Conservation (phyloP, 2,888 invertebrate genomes). For the Ectropis crepuscularia region DNA sequence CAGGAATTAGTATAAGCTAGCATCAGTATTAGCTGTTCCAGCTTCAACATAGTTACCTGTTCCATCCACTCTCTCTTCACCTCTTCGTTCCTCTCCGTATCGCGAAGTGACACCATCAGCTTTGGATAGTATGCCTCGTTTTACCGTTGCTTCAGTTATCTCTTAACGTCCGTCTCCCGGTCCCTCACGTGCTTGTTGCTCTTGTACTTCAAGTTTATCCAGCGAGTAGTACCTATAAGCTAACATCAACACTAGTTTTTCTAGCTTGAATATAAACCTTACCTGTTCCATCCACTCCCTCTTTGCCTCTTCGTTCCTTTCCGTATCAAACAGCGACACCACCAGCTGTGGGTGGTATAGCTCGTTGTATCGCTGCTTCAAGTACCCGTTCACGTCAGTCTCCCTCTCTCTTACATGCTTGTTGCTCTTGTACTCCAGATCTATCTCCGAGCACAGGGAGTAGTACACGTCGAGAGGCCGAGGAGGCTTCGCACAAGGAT, state of each 20-base stretch:
- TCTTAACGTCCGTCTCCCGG: slow-evolving; percentile 70
- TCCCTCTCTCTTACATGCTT: slow-evolving; percentile 80
- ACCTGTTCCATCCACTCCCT: slow-evolving; percentile 81
- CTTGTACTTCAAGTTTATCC: slow-evolving; percentile 86
- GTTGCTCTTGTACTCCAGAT: slow-evolving; percentile 84
- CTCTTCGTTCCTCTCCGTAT: too few species aligned
- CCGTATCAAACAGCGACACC: slow-evolving; percentile 82
- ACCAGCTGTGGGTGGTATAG: slow-evolving; percentile 72
- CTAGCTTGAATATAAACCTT: slow-evolving; percentile 13
- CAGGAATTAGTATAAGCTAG: too few species aligned
- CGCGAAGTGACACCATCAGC: too few species aligned
- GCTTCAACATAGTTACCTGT: too few species aligned
- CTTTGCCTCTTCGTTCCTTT: slow-evolving; percentile 80
- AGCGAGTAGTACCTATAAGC: slow-evolving; percentile 83
- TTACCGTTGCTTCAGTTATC: slow-evolving; percentile 59
- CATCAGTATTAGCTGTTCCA: too few species aligned
- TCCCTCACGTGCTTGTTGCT: slow-evolving; percentile 82
- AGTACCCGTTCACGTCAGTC: slow-evolving; percentile 71
- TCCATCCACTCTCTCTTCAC: too few species aligned
- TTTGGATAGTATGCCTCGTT: too few species aligned
- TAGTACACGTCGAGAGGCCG: slow-evolving; percentile 87
- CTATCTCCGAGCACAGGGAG: slow-evolving; percentile 86
- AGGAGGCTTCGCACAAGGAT: slow-evolving; percentile 84
- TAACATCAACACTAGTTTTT: too few species aligned
- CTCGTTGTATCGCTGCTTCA: slow-evolving; percentile 71